A percentile compares a stretch with the other conserved stretches of the same genome.
phyloP scores from a whole-genome alignment of 2,797 vertebrate genomes.

The Poecile montanus region DNA sequence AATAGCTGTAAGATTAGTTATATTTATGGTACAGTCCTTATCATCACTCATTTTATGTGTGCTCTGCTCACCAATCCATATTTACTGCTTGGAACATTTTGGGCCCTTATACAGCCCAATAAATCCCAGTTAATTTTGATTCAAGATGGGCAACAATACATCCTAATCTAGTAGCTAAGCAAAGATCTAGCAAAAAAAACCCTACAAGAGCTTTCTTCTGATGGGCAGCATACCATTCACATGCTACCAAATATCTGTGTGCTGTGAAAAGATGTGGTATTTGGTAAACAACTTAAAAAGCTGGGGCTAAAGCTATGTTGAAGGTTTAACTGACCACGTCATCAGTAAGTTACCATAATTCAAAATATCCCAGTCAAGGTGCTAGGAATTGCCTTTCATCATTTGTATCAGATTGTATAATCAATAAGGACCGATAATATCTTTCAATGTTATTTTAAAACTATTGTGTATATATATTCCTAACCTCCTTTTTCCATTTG shows the following conservation, averaged over 20 bases:
- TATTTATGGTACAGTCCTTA: slow-evolving; percentile 17
- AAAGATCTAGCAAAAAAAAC: not conserved
- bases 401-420: not conserved
- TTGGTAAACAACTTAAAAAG: not conserved
- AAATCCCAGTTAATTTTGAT: slow-evolving; percentile 38
- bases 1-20: slow-evolving; percentile 1
- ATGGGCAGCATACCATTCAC: not conserved
- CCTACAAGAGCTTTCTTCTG: not conserved
- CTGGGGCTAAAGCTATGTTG: not conserved
- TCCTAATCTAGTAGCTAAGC: not conserved
- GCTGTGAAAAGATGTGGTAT: not conserved
- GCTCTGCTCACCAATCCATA: slow-evolving; percentile 5
- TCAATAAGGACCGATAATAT: not conserved
- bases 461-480: not conserved
- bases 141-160: not conserved
- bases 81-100: slow-evolving; percentile 37
- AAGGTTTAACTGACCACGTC: not conserved
- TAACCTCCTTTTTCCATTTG: not conserved
- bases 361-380: not conserved
- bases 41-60: not conserved
- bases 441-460: not conserved
- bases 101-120: not conserved
- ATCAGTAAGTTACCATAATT: not conserved
- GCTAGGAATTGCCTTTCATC: not conserved
- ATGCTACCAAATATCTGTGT: not conserved